Evolutionary conservation across 2,888 invertebrate species (phyloP), one percentile per base, ranked within the genome.

Genomic region (Keiferia lycopersicella): DNA sequence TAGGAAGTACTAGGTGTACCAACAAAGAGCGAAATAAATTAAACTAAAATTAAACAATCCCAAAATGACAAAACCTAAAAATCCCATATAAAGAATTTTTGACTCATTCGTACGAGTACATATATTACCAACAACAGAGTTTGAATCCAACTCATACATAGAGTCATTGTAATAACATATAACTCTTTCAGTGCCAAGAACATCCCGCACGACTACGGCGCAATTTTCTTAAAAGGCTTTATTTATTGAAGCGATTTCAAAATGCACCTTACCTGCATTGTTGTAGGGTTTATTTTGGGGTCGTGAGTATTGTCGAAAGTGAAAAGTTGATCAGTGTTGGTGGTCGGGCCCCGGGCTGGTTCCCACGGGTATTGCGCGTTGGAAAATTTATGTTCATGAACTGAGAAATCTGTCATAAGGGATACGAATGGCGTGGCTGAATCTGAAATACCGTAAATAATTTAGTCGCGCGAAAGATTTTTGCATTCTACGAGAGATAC

Each of bases 381-480:
- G 89, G 91, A 90, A 91, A 91, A 91, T 91, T 86, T 91, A 90
- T 91, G 89, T 86, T 88, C 86, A 91, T 86, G 87, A 84, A 87
- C 87, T 88, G 87, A 89, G 90, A 88, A 89, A 89, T 89, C 84
- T 90, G 91, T 89, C 90, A 87, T 89, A 87, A 88, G 83, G 83
- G 84, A 90, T 91, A 86, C 80, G 84, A 79, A 87, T 82, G 76
- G 87, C 83, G 83, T 84, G 83, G 77, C 81, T 82, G 80, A 79
- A 84, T 80, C 84, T 87, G 87, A 90, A 88, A 89, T 80, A 83
- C 83, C 88, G 86, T 91, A 78, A 86, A 88, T 88, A 88, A 88
- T 88, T 86, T 88, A 89, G n/a, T 88, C 88, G 85, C 82, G 79
- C 78, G 75, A 73, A 73, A 74, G 66, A 69, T 71, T 73, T 70